Evolutionary conservation across 2,797 vertebrate species (phyloP).

Genomic region (Masticophis lateralis): DNA sequence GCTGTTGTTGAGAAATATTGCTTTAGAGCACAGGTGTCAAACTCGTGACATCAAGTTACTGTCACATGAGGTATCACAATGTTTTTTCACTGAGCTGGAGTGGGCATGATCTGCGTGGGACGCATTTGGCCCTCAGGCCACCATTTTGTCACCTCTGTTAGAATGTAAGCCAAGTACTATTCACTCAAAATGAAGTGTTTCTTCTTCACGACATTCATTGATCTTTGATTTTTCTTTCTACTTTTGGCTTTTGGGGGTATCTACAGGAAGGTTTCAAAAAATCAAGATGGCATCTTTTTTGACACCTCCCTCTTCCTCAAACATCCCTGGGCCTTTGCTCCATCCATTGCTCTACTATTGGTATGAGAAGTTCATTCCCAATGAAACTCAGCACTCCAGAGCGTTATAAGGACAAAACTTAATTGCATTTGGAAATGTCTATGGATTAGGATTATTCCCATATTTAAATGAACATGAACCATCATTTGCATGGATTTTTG

Average conservation of each 20-base stretch:
- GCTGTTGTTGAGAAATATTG: not conserved
- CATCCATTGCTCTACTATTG: not conserved
- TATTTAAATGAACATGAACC: not conserved
- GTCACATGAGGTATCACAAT: too few relatives aligned
- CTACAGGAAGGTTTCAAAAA: not conserved
- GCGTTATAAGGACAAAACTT: not conserved
- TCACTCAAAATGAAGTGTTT: not conserved
- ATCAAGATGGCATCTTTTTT: not conserved
- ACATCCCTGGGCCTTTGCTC: not conserved
- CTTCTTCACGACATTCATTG: not conserved
- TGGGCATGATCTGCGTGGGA: not conserved
- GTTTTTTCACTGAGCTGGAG: too few relatives aligned
- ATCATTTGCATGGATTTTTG: not conserved
- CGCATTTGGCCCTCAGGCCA: too few relatives aligned
- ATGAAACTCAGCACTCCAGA: not conserved
- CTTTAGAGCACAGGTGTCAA: not conserved
- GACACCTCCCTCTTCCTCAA: not conserved
- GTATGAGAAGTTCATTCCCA: not conserved
- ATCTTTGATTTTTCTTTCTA: not conserved
- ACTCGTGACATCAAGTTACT: accelerated
- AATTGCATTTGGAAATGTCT: not conserved
- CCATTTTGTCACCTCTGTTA: too few relatives aligned
- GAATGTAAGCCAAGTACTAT: not conserved
- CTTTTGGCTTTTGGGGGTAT: not conserved
- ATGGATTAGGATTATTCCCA: not conserved